These are phyloP conservation scores for Thaleichthys pacificus DNA, from an alignment of 2,797 vertebrate genomes.

Conservation along the genomic window DNA sequence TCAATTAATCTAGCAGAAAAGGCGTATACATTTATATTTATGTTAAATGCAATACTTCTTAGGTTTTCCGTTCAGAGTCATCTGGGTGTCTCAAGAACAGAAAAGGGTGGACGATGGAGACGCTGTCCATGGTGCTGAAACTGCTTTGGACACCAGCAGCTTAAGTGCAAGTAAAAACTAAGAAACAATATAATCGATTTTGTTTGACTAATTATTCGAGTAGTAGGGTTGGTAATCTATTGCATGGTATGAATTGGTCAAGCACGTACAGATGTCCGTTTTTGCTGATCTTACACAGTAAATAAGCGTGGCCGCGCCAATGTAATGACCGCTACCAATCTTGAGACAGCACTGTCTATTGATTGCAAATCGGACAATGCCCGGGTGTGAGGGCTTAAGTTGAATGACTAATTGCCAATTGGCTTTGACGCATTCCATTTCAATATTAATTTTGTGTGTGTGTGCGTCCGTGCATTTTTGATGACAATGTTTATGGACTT, in stretches of 20 bases:
- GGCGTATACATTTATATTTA: too few relatives aligned
- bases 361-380: conserved; percentile 35
- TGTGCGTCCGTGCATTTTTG: conserved; percentile 13
- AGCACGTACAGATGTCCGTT: too few relatives aligned
- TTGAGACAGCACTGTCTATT: conserved; percentile 42
- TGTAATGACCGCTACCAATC: conserved; percentile 15
- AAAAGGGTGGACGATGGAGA: conserved; percentile 1
- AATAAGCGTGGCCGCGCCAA: background rate
- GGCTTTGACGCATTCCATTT: conserved; percentile 57
- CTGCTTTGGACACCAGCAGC: conserved; percentile 1
- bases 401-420: conserved; percentile 56
- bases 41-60: too few relatives aligned
- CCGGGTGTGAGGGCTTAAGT: background rate
- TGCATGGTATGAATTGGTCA: background rate
- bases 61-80: background rate
- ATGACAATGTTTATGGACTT: background rate
- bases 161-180: background rate
- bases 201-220: too few relatives aligned
- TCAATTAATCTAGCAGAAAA: background rate
- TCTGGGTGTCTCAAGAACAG: background rate
- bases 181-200: background rate
- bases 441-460: conserved; percentile 44
- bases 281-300: conserved; percentile 9
- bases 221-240: too few relatives aligned
- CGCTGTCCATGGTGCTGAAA: conserved; percentile 62